Conservation (phyloP, 2,113 vertebrate genomes). For the Pseudorhombus dupliciocellatus region DNA sequence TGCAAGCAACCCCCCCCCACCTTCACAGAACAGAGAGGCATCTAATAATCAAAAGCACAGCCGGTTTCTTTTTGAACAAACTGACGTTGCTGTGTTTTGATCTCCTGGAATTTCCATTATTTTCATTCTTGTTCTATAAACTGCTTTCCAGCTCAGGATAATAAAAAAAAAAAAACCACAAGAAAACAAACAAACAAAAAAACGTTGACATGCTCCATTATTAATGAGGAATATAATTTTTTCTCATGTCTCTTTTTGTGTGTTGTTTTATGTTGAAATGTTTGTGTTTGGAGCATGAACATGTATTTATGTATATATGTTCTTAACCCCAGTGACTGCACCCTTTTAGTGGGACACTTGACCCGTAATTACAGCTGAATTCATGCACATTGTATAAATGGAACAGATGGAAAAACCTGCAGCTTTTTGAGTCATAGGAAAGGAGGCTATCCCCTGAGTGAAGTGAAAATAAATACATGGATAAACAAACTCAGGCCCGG, state of each 20-base stretch:
- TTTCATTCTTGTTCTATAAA: constrained; percentile 31
- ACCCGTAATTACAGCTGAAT: constrained; percentile 58
- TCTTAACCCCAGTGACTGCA: constrained; percentile 31
- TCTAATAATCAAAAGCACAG: constrained; percentile 66
- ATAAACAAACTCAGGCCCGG: constrained; percentile 37
- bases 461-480: constrained; percentile 59
- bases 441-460: constrained; percentile 35
- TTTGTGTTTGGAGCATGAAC: constrained; percentile 30
- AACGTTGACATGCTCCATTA: constrained; percentile 58
- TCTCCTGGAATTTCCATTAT: constrained; percentile 72
- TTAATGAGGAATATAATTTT: constrained; percentile 47
- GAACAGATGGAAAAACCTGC: constrained; percentile 37
- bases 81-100: constrained; percentile 51
- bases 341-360: constrained; percentile 45
- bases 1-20: constrained; percentile 62
- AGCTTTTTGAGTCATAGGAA: constrained; percentile 35
- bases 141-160: constrained; percentile 37
- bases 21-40: constrained; percentile 65
- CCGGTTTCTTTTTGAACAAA: constrained; percentile 66
- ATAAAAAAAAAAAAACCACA: constrained; percentile 30
- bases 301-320: neutral
- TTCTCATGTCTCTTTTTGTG: constrained; percentile 13
- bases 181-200: too few relatives aligned
- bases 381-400: constrained; percentile 33
- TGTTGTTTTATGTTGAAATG: constrained; percentile 30